Base-by-base conservation (phyloP, 2,888 invertebrate species). In the Busseola fusca region DNA sequence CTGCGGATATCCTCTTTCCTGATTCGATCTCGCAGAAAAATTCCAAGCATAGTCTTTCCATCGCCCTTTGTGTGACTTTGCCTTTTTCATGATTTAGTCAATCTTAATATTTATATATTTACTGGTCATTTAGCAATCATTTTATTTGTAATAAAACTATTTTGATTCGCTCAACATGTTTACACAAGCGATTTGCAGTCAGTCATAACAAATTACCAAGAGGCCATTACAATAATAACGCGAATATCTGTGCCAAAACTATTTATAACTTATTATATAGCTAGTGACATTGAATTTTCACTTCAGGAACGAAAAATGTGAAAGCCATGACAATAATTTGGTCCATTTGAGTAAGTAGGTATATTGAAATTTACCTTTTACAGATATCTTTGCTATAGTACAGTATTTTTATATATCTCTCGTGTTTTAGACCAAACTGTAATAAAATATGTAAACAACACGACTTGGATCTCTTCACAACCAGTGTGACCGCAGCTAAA, bases 161-260 rank as follows among this genome's bases (percentile, higher is more conserved):
- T 78, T 59, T 64, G 16, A 66, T 62, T 45, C 25, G 37, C 40
- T 65, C 68, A 65, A 42, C 18, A 30, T 79, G 64, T 79, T 77
- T 79, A 64, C 59, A 48, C n/a, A 48, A 64, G 60, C 56, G 40
- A 59, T 67, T 73, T 48, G 68, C 56, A 27, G 54, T 25, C 40
- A 72, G 73, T 73, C 77, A 68, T 74, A 79, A 74, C 68, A 77
- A 64, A 73, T 78, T 76, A 57, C 30, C 18, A 18, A 74, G 57
- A 27, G 66, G 54, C 7, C 65, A 42, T 58, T 58, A 58, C 34
- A n/a, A 45, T 76, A 58, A 67, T 52, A 76, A 7, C 66, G n/a
- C 18, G 56, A 74, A 58, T 27, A 34, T 42, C 12, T 66, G 54
- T 48, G 72, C 72, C 76, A 73, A 76, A 27, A 45, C n/a, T 76